phyloP scores from a whole-genome alignment of 2,113 vertebrate genomes.

The Paraplagusia blochii region DNA sequence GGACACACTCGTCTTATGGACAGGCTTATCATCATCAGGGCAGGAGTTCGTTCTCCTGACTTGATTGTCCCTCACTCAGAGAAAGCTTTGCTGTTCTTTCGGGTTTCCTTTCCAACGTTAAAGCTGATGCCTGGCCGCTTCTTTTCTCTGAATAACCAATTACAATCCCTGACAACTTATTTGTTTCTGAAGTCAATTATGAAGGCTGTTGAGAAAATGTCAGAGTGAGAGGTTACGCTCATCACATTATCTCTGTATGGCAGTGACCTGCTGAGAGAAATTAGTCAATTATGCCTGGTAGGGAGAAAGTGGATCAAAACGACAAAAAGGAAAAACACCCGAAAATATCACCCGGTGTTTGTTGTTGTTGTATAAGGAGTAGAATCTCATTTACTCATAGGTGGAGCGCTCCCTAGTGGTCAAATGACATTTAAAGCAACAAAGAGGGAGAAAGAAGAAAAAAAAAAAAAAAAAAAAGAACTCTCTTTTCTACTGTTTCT shows the following conservation, averaged over 20 bases:
- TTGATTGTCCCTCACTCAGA: constrained; percentile 61
- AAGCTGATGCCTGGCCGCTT: constrained; percentile 52
- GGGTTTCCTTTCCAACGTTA: constrained; percentile 18
- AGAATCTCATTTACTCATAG: constrained; percentile 24
- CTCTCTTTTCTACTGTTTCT: constrained; percentile 30
- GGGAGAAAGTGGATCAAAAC: constrained; percentile 7
- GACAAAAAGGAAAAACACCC: neutral
- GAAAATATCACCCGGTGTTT: constrained; percentile 6
- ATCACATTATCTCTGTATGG: constrained; percentile 50
- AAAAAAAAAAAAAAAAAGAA: constrained; percentile 7
- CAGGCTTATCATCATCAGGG: constrained; percentile 47
- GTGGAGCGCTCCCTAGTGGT: constrained; percentile 55
- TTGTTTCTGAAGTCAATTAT: constrained; percentile 58
- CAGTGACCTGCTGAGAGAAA: constrained; percentile 52
- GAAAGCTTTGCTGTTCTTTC: constrained; percentile 34
- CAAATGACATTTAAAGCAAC: constrained; percentile 25
- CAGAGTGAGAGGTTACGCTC: constrained; percentile 46
- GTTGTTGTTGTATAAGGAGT: constrained; percentile 6
- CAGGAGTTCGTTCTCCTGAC: constrained; percentile 41
- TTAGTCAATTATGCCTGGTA: constrained; percentile 29
- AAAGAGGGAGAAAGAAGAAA: neutral
- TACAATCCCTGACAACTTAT: constrained; percentile 60
- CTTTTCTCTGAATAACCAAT: constrained; percentile 48
- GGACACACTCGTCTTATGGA: constrained; percentile 40
- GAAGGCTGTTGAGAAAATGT: constrained; percentile 49